Conservation (phyloP, 2,888 invertebrate species). For the Poecilobothrus nobilitatus region DNA sequence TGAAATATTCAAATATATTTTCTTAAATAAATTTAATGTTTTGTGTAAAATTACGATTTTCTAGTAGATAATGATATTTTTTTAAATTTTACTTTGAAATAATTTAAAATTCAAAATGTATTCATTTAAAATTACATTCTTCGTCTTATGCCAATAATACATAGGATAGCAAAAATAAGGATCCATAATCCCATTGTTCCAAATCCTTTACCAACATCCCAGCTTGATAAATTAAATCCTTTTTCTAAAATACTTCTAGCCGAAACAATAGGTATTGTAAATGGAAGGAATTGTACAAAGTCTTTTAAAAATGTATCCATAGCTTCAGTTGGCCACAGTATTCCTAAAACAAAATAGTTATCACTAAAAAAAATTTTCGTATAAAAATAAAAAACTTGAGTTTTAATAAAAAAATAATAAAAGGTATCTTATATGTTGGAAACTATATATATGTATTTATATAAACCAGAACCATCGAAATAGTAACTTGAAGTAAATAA, state of each 20-base stretch:
- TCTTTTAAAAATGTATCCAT: conserved; percentile 55
- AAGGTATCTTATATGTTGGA: no score
- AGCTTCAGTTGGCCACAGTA: conserved; percentile 61
- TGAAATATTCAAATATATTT: no score
- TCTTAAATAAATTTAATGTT: no score
- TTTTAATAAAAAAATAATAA: no score
- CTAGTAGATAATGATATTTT: no score
- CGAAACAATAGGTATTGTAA: conserved; percentile 69
- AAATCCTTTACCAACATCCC: conserved; percentile 66
- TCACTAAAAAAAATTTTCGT: background rate
- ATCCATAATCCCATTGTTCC: conserved; percentile 60
- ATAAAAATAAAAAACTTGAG: no score
- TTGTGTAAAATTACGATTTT: no score
- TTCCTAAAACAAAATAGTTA: conserved; percentile 43
- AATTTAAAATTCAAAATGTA: no score
- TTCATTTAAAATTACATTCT: conserved; percentile 36
- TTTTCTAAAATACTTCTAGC: conserved; percentile 67
- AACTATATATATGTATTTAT: no score
- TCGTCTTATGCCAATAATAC: conserved; percentile 48
- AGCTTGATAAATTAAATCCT: conserved; percentile 60
- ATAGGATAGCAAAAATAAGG: conserved; percentile 48
- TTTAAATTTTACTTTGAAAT: no score
- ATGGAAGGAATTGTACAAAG: conserved; percentile 61
- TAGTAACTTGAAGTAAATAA: no score
- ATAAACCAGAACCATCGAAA: no score